Percentiles rank a stretch among this genome's conserved stretches.
Conservation (phyloP, 2,888 invertebrate genomes). For the Tetropium fuscum region DNA sequence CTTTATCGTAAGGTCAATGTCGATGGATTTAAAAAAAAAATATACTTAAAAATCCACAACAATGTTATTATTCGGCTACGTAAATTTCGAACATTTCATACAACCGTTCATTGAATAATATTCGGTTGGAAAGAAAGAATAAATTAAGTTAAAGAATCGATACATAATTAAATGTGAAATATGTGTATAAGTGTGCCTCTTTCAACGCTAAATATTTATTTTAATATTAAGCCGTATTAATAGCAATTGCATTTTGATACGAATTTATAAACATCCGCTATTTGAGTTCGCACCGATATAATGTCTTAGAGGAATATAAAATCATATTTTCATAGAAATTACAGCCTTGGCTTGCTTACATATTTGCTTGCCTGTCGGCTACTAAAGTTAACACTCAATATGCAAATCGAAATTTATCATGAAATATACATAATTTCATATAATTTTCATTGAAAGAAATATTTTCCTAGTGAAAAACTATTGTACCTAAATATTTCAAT, state of each 20-base stretch:
- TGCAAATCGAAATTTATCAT: too few relatives aligned
- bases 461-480: too few relatives aligned
- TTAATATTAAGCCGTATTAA: conserved; percentile 18
- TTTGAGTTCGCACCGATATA: conserved; percentile 42
- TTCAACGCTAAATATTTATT: conserved; percentile 5
- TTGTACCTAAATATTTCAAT: too few relatives aligned
- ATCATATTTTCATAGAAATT: conserved; percentile 45
- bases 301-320: conserved; percentile 39
- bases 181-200: background rate
- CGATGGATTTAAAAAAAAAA: background rate
- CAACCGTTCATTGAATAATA: conserved; percentile 40
- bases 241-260: conserved; percentile 28
- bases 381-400: conserved; percentile 39
- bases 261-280: conserved; percentile 40
- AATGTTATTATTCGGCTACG: conserved; percentile 11
- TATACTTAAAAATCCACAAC: too few relatives aligned
- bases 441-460: too few relatives aligned
- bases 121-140: conserved; percentile 50
- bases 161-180: conserved; percentile 17
- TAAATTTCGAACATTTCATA: background rate
- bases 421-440: too few relatives aligned
- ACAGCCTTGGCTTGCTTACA: too few relatives aligned
- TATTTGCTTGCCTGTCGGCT: conserved; percentile 46
- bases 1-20: too few relatives aligned
- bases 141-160: conserved; percentile 49